These are phyloP conservation scores for Phaethon lepturus DNA, from an alignment of 2,113 vertebrate genomes.

Conservation along the genomic window DNA sequence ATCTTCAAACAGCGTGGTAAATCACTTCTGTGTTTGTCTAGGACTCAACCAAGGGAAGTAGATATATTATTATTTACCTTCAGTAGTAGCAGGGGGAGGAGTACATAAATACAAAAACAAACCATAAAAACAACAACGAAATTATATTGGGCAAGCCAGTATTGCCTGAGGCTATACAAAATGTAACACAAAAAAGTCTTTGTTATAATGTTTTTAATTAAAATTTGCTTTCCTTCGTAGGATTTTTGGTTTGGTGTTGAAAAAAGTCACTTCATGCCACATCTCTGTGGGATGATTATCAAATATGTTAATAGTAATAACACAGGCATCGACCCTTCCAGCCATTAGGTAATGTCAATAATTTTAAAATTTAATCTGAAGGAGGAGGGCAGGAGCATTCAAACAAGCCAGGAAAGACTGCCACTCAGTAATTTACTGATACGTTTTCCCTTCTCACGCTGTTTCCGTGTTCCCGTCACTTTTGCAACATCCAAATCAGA, in stretches of 20 bases:
- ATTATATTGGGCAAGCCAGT: not conserved
- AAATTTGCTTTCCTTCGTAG: not conserved
- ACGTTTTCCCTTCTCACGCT: not conserved
- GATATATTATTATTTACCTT: not conserved
- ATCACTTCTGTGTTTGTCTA: conserved; percentile 70
- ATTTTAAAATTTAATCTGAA: not conserved
- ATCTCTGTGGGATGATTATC: not conserved
- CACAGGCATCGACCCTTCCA: not conserved
- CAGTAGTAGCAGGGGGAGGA: fast-evolving
- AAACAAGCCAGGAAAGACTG: not conserved
- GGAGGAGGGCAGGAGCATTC: not conserved
- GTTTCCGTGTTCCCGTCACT: not conserved
- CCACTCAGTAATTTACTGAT: not conserved
- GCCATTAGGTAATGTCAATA: not conserved
- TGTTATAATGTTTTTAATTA: not conserved
- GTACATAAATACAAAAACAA: not conserved
- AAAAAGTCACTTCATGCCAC: not conserved
- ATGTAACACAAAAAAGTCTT: not conserved
- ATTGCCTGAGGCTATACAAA: not conserved
- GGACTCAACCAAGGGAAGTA: conserved; percentile 41
- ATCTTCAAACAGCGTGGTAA: conserved; percentile 77
- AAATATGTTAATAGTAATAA: not conserved
- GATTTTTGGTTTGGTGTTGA: not conserved
- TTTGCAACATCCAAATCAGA: not conserved
- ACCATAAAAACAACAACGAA: not conserved